Percentiles rank a stretch among this genome's conserved stretches.
Conservation (phyloP, 2,888 invertebrate genomes). For the Cephus pulcher region DNA sequence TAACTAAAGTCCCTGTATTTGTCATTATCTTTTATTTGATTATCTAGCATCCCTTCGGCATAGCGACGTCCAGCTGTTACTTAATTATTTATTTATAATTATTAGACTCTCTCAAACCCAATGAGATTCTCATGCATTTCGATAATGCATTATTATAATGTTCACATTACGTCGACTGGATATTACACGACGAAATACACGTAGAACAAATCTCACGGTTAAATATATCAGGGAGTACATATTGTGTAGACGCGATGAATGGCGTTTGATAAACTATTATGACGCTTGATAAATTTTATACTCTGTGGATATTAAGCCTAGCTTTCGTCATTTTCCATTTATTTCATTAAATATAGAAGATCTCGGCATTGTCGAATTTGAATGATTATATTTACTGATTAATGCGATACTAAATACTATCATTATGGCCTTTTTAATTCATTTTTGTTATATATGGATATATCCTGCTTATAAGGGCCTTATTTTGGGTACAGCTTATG, state of each 20-base stretch:
- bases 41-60: background rate
- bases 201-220: background rate
- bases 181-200: background rate
- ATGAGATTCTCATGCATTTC: background rate
- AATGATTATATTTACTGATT: background rate
- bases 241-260: background rate
- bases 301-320: background rate
- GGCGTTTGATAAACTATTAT: background rate
- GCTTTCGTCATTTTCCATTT: background rate
- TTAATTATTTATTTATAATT: background rate
- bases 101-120: background rate
- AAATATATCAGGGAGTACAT: background rate
- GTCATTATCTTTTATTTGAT: background rate
- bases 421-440: background rate
- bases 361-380: background rate
- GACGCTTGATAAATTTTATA: background rate
- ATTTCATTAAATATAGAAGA: background rate
- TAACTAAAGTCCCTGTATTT: background rate
- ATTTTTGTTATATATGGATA: background rate
- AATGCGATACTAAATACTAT: background rate
- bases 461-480: background rate
- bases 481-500: background rate
- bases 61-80: background rate
- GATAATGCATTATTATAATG: background rate
- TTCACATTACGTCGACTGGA: background rate